Evolutionary conservation across 2,888 invertebrate species (phyloP).

Genomic region (Oscheius sp.): DNA sequence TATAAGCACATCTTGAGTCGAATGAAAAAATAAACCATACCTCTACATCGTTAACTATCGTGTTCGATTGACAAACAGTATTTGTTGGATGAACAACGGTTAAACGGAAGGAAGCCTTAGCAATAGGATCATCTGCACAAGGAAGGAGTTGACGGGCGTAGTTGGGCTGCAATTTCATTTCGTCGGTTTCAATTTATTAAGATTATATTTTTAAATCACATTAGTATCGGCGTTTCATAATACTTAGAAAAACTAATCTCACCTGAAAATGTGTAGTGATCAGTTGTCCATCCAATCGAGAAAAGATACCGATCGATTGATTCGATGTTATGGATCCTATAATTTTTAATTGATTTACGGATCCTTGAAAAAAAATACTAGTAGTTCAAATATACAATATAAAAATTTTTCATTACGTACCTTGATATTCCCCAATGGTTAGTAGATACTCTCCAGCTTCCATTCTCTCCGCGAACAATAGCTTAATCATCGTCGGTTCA

Average conservation of each 20-base stretch:
- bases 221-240: neutral
- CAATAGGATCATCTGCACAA: constrained; percentile 50
- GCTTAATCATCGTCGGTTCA: neutral
- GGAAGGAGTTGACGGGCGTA: constrained; percentile 51
- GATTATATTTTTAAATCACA: too few relatives aligned
- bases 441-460: constrained; percentile 46
- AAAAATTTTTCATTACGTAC: neutral
- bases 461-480: constrained; percentile 9
- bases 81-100: constrained; percentile 48
- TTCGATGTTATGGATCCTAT: too few relatives aligned
- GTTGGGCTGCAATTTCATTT: constrained; percentile 41
- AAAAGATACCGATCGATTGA: constrained; percentile 2
- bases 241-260: neutral
- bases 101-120: constrained; percentile 48
- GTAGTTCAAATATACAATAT: neutral
- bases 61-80: constrained; percentile 51
- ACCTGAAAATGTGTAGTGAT: constrained; percentile 23
- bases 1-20: too few relatives aligned
- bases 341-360: neutral
- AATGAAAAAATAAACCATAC: too few relatives aligned
- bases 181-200: too few relatives aligned
- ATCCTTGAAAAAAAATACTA: neutral
- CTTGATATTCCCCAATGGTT: constrained; percentile 46
- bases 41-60: constrained; percentile 53
- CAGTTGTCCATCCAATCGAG: neutral